Evolutionary conservation across 2,888 invertebrate species (phyloP).

Genomic region (Ceriagrion tenellum): DNA sequence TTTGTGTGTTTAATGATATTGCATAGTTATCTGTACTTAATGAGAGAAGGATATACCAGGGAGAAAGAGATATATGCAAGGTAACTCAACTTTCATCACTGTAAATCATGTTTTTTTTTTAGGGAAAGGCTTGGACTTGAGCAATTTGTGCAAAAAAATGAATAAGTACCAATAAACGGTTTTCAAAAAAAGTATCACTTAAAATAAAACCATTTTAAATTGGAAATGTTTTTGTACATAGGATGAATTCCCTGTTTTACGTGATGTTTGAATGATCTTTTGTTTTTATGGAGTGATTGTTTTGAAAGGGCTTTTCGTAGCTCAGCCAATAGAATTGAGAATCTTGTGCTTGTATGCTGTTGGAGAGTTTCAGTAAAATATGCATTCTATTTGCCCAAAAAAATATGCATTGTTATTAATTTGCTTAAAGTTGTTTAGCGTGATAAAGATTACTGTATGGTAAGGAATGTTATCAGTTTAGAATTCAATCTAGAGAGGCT

Average conservation of each 20-base stretch:
- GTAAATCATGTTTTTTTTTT: constrained; percentile 39
- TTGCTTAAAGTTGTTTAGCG: not conserved
- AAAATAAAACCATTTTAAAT: constrained; percentile 7
- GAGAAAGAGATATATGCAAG: not conserved
- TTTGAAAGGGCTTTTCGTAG: not conserved
- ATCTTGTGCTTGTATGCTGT: not conserved
- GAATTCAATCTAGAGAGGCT: not conserved
- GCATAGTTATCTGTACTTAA: not conserved
- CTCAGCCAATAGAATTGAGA: not conserved
- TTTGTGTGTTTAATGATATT: not conserved
- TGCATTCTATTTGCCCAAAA: constrained; percentile 15
- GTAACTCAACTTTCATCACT: not conserved
- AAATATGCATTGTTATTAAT: not conserved
- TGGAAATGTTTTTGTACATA: constrained; percentile 5
- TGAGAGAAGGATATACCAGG: not conserved
- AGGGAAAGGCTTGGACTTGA: not conserved
- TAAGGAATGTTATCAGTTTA: not conserved
- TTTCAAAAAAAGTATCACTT: not conserved
- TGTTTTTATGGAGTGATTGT: not conserved
- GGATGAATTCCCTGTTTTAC: not conserved
- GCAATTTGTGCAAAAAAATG: not conserved
- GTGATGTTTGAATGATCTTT: not conserved
- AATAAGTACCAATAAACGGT: constrained; percentile 25
- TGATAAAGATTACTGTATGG: not conserved
- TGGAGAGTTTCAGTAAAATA: not conserved